Conservation (phyloP, 2,888 invertebrate species). For the Pachymerium ferrugineum region DNA sequence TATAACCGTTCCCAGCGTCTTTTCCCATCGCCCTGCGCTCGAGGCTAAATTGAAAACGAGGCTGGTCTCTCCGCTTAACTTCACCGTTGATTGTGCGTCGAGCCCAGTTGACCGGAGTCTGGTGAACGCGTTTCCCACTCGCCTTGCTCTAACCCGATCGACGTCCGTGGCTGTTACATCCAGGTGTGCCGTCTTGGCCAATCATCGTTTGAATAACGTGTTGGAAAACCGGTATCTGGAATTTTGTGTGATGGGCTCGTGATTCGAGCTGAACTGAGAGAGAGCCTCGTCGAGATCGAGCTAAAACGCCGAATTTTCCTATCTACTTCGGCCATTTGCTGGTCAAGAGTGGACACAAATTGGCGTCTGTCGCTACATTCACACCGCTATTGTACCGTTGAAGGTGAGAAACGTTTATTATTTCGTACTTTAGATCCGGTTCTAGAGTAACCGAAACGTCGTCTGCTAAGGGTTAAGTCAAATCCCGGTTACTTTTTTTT, state of each 20-base stretch:
- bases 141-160: background rate
- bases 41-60: conserved; percentile 14
- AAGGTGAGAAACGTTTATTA: background rate
- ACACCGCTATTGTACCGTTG: background rate
- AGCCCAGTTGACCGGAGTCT: conserved; percentile 16
- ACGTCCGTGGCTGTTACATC: background rate
- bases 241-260: conserved; percentile 14
- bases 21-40: background rate
- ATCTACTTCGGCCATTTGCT: conserved; percentile 3
- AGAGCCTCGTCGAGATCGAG: background rate
- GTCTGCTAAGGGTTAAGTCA: background rate
- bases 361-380: background rate
- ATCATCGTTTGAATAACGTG: background rate
- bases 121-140: background rate
- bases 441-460: background rate
- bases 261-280: background rate
- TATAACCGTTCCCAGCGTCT: background rate
- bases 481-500: background rate
- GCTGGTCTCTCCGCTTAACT: conserved; percentile 12
- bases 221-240: background rate
- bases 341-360: conserved; percentile 10
- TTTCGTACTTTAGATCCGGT: background rate
- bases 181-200: background rate
- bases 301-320: background rate
- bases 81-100: conserved; percentile 13